Base-by-base conservation (phyloP, 2,113 vertebrate species). In the Microcebus lehilahytsara region DNA sequence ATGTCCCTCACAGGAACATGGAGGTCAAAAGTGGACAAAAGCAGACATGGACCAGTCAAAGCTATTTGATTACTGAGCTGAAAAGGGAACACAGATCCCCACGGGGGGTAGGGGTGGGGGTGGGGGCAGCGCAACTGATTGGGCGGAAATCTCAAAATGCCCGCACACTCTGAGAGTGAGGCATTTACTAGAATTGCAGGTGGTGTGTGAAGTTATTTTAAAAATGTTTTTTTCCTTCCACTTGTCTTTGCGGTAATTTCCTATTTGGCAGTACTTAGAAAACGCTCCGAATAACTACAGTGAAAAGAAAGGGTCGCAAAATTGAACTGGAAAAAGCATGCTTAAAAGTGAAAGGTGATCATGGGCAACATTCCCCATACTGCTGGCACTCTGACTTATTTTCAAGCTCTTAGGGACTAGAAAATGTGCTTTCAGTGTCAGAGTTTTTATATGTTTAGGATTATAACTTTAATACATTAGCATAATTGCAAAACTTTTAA, bases 21-120 rank as follows among this genome's bases (percentile, higher is more conserved):
- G 86, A 98, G 98, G 98, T 98, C 99, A 99, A 97, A 89, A 96
- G 94, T 9, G 58, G 97, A 99, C 98, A 99, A 99, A 99, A 96
- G 98, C 97, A 86, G 98, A 98, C 95, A 97, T 60, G 90, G 98
- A 97, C 98, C 97, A 95, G 95, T 96, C 98, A 97, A 95, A 97
- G 96, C 97, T 93, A 95, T 97, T 98, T 98, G 98, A 98, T 98
- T 96, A 93, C 96, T 58, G 94, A 96, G 2, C 95, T 97, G 96
- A 97, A 96, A 98, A 98, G 96, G 77, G 88, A 94, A 60, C 1
- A 75, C 66, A 6, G 62, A 93, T 85, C 87, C 51, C 97, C 0
- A 64, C 4, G 25, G 62, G 56, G 19, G 60, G 22, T 0, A 58
- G 66, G 49, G 60, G 22, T 0, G 62, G 66, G 10, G 49, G 78